These are phyloP conservation scores for Drosophila mimica DNA, from an alignment of 2,888 invertebrate genomes.

Conservation along the genomic window DNA sequence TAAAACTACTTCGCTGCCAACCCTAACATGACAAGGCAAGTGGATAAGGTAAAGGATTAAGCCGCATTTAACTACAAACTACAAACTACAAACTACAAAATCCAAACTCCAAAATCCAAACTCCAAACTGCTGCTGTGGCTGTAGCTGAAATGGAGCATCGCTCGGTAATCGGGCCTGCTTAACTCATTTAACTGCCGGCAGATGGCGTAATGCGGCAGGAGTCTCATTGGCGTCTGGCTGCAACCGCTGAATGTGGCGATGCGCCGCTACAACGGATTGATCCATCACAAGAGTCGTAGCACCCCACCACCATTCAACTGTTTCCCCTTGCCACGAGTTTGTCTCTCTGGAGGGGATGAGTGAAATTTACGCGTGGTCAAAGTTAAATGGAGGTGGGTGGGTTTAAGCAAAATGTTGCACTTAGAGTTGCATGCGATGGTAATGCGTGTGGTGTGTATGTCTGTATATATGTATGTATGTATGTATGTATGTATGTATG, in stretches of 20 bases:
- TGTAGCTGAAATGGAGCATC: constrained; percentile 13
- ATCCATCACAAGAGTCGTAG: constrained; percentile 32
- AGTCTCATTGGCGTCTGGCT: constrained; percentile 20
- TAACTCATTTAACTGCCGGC: constrained; percentile 46
- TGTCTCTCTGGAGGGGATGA: too few relatives aligned
- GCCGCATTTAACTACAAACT: not conserved
- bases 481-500: not conserved
- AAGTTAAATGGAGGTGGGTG: constrained; percentile 21
- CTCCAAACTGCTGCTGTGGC: not conserved
- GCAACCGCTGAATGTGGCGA: constrained; percentile 34
- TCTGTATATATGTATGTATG: not conserved
- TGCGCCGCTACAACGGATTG: constrained; percentile 31
- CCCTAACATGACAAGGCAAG: not conserved
- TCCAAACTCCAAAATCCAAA: not conserved
- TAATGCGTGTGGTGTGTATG: constrained; percentile 4
- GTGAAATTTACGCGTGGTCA: constrained; percentile 36
- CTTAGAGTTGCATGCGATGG: constrained; percentile 33
- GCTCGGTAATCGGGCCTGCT: constrained; percentile 33
- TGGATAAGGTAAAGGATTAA: constrained; percentile 26
- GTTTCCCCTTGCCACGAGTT: not conserved
- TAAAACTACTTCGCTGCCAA: not conserved
- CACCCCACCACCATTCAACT: constrained; percentile 9
- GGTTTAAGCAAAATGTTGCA: constrained; percentile 55
- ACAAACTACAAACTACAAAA: not conserved
- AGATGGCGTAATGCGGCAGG: constrained; percentile 47